A percentile compares a stretch with the other conserved stretches of the same genome.
phyloP scores from a whole-genome alignment of 2,113 vertebrate species.

The Brachyistius frenatus region DNA sequence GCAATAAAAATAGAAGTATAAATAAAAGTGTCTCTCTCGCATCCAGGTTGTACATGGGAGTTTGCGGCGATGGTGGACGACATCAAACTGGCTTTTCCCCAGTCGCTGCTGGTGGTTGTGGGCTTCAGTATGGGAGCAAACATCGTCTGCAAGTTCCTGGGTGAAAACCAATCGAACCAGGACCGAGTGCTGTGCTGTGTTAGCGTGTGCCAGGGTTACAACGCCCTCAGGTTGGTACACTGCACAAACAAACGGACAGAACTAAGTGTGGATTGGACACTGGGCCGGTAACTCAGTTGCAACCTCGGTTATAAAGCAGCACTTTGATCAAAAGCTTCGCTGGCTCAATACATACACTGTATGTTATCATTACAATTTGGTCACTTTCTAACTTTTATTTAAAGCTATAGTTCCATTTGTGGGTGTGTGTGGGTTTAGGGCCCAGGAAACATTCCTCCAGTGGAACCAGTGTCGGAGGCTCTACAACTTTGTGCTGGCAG shows the following conservation, averaged over 20 bases:
- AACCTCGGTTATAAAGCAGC: background rate
- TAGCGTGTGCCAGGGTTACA: slow-evolving; percentile 95
- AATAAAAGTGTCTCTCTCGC: slow-evolving; percentile 16
- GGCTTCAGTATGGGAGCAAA: slow-evolving; percentile 96
- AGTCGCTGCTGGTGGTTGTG: slow-evolving; percentile 89
- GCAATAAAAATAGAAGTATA: background rate
- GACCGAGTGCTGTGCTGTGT: slow-evolving; percentile 91
- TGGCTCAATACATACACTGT: background rate
- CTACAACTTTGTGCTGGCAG: slow-evolving; percentile 94
- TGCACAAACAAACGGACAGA: background rate
- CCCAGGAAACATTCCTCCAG: slow-evolving; percentile 94
- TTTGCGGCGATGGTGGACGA: slow-evolving; percentile 91
- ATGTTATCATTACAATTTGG: background rate
- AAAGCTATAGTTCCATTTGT: background rate
- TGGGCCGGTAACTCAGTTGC: background rate
- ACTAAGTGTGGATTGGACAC: background rate
- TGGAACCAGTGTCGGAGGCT: slow-evolving; percentile 95
- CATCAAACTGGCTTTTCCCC: slow-evolving; percentile 88
- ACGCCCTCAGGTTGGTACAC: slow-evolving; percentile 87
- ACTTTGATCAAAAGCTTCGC: too few species aligned
- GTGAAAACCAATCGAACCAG: slow-evolving; percentile 90
- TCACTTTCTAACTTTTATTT: background rate
- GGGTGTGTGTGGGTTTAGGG: slow-evolving; percentile 77
- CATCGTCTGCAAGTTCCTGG: slow-evolving; percentile 94
- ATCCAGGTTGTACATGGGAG: slow-evolving; percentile 93